phyloP scores from a whole-genome alignment of 2,797 vertebrate genomes.

The Syngnathus rostellatus region DNA sequence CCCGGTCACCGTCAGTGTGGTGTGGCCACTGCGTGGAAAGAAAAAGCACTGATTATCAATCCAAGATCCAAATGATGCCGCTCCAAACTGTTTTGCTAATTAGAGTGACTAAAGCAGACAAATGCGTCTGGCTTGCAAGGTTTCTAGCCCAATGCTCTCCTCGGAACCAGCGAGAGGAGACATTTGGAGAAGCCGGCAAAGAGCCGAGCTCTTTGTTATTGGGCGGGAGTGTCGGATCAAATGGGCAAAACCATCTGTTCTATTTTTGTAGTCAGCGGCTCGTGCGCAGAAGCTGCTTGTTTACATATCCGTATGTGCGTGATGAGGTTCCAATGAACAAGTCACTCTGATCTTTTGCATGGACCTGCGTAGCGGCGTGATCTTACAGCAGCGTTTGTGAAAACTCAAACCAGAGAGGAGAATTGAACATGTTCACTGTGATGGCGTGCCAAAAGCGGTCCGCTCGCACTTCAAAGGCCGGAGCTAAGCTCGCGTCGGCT shows the following conservation, averaged over 20 bases:
- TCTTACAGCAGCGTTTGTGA: constrained; percentile 10
- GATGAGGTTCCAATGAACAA: constrained; percentile 56
- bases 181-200: constrained; percentile 32
- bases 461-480: constrained; percentile 58
- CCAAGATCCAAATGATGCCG: neutral
- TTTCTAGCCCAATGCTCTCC: constrained; percentile 22
- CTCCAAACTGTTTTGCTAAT: constrained; percentile 14
- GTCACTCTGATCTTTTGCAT: constrained; percentile 34
- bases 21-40: constrained; percentile 75
- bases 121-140: constrained; percentile 20
- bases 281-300: constrained; percentile 61
- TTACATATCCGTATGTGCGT: constrained; percentile 45
- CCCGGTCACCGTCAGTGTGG: constrained; percentile 83
- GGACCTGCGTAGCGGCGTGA: constrained; percentile 29
- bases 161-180: constrained; percentile 33
- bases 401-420: constrained; percentile 5
- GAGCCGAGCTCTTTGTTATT: constrained; percentile 52
- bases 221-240: constrained; percentile 57
- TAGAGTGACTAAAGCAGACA: constrained; percentile 12
- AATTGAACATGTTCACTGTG: constrained; percentile 23
- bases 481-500: constrained; percentile 47
- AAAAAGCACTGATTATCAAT: neutral
- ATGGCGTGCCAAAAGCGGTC: constrained; percentile 43
- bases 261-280: constrained; percentile 55
- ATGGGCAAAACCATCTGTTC: constrained; percentile 57